phyloP scores from a whole-genome alignment of 2,888 invertebrate species.

The Hipparchia semele region DNA sequence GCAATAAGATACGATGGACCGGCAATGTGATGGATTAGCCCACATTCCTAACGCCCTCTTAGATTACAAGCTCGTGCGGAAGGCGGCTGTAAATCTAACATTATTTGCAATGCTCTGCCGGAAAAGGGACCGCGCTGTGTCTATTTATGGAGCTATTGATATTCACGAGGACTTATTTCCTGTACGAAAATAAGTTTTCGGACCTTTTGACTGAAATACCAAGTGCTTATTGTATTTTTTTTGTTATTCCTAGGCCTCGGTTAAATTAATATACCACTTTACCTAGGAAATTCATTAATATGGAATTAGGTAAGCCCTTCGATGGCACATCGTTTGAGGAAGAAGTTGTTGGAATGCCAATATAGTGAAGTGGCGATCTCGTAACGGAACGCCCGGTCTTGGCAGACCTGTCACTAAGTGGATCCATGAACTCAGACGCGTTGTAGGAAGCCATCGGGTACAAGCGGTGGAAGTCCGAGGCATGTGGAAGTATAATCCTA shows the following conservation, averaged over 20 bases:
- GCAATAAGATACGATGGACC: neutral
- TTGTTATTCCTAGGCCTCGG: neutral
- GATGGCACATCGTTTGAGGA: too few species aligned
- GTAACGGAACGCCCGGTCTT: too few species aligned
- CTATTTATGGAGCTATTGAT: slow-evolving; percentile 10
- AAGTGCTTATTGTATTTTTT: neutral
- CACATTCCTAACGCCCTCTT: neutral
- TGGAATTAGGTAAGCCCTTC: too few species aligned
- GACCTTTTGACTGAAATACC: neutral
- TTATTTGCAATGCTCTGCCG: slow-evolving; percentile 9
- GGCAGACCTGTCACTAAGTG: too few species aligned
- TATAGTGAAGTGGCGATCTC: too few species aligned
- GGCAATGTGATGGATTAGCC: neutral
- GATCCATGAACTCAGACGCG: too few species aligned
- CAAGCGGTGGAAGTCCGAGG: too few species aligned
- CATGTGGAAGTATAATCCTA: too few species aligned
- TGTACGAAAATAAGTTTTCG: neutral
- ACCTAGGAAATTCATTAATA: too few species aligned
- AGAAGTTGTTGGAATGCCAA: too few species aligned
- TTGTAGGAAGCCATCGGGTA: too few species aligned
- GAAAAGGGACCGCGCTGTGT: neutral
- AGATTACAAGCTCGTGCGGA: slow-evolving; percentile 10
- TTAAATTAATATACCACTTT: too few species aligned
- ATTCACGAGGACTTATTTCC: slow-evolving; percentile 1
- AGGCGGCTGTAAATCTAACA: slow-evolving; percentile 5